Conservation (phyloP, 1,140 invertebrate genomes). For the Semibalanus balanoides region DNA sequence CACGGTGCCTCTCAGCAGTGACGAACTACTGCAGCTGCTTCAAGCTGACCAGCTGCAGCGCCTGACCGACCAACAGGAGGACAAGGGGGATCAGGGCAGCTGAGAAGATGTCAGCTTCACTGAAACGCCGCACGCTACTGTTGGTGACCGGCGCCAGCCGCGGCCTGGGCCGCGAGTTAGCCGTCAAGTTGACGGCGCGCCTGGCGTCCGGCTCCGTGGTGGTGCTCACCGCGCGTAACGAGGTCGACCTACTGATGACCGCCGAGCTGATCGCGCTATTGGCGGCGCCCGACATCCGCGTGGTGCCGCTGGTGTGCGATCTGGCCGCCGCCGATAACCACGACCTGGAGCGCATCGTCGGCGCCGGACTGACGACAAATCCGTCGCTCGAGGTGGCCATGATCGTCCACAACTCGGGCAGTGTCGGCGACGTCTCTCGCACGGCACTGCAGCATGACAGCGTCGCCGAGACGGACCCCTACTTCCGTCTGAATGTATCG, state of each 20-base stretch:
- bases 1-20: not conserved
- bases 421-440: constrained; percentile 50
- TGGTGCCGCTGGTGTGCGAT: constrained; percentile 38
- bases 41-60: not conserved
- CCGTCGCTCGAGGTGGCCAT: constrained; percentile 41
- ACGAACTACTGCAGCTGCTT: not conserved
- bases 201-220: constrained; percentile 48
- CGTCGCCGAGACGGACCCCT: constrained; percentile 38
- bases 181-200: constrained; percentile 47
- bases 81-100: not conserved
- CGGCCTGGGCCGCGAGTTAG: constrained; percentile 67
- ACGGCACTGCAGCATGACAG: constrained; percentile 33
- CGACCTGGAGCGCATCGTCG: constrained; percentile 36
- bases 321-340: constrained; percentile 34
- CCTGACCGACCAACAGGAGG: not conserved
- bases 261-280: constrained; percentile 32
- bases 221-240: constrained; percentile 58
- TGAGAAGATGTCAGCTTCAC: not conserved
- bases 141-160: constrained; percentile 72
- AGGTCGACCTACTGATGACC: constrained; percentile 37
- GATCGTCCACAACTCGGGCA: constrained; percentile 81
- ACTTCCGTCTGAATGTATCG: constrained; percentile 16
- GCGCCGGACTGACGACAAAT: constrained; percentile 26
- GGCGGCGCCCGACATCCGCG: constrained; percentile 17
- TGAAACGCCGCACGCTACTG: constrained; percentile 4